phyloP scores from a whole-genome alignment of 2,113 vertebrate species.

The Mastomys coucha region DNA sequence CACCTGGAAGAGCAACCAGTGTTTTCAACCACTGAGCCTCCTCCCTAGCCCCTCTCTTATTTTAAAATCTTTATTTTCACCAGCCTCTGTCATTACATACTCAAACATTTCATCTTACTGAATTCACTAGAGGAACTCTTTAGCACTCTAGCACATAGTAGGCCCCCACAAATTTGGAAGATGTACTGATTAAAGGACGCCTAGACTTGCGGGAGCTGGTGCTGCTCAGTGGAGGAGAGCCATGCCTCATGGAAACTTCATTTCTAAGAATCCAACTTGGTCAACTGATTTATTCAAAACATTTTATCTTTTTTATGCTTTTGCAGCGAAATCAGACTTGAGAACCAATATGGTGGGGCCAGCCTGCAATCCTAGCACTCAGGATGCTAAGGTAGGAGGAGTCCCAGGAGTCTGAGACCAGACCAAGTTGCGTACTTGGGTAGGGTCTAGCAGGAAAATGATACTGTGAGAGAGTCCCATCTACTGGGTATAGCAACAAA shows the following conservation, averaged over 20 bases:
- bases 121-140: background rate
- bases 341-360: too few species aligned
- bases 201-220: background rate
- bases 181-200: background rate
- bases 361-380: background rate
- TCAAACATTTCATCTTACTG: background rate
- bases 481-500: background rate
- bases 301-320: background rate
- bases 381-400: background rate
- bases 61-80: background rate
- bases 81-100: background rate
- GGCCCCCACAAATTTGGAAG: background rate
- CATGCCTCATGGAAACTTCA: background rate
- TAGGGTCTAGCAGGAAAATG: background rate
- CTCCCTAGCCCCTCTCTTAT: background rate
- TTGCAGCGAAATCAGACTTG: background rate
- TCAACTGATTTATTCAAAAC: background rate
- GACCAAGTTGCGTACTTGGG: background rate
- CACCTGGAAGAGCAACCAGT: background rate
- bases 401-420: background rate
- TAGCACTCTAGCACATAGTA: background rate
- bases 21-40: background rate
- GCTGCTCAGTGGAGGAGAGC: background rate
- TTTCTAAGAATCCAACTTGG: background rate
- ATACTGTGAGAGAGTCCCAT: background rate